These are phyloP conservation scores for Acanthosepion esculentum DNA, from an alignment of 2,888 invertebrate genomes.

Conservation along the genomic window DNA sequence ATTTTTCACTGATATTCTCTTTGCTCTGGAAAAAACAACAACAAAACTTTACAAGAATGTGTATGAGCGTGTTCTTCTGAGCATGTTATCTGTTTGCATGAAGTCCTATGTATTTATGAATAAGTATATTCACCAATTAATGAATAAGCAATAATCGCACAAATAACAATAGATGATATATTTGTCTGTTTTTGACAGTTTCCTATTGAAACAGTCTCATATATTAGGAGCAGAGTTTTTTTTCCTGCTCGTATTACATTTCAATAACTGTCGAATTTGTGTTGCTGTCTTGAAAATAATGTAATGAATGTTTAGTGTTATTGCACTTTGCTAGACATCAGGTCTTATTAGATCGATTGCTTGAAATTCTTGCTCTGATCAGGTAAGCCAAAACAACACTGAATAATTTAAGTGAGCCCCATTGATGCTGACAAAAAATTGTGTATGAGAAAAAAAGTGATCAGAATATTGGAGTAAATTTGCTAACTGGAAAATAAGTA, in stretches of 20 bases:
- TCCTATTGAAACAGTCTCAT: neutral
- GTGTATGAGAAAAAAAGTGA: no score
- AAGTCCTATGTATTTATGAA: neutral
- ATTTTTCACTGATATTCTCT: no score
- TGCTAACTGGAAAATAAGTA: no score
- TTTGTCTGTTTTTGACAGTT: neutral
- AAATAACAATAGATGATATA: neutral
- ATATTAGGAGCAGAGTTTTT: neutral
- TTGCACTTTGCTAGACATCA: conserved; percentile 9
- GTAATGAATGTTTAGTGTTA: conserved; percentile 33
- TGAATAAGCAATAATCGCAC: neutral
- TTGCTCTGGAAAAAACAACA: no score
- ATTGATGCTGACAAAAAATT: neutral
- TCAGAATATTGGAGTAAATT: no score
- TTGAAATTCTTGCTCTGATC: neutral
- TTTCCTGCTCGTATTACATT: neutral
- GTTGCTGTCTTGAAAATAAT: neutral
- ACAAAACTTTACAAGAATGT: no score
- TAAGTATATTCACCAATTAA: neutral
- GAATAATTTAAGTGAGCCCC: neutral
- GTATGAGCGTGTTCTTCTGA: neutral
- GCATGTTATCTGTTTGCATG: neutral
- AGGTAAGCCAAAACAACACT: neutral
- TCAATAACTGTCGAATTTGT: conserved; percentile 23
- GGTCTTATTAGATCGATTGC: neutral